A percentile compares a stretch with the other conserved stretches of the same genome.
phyloP scores from a whole-genome alignment of 1,140 invertebrate species.

The Eulimnadia texana region DNA sequence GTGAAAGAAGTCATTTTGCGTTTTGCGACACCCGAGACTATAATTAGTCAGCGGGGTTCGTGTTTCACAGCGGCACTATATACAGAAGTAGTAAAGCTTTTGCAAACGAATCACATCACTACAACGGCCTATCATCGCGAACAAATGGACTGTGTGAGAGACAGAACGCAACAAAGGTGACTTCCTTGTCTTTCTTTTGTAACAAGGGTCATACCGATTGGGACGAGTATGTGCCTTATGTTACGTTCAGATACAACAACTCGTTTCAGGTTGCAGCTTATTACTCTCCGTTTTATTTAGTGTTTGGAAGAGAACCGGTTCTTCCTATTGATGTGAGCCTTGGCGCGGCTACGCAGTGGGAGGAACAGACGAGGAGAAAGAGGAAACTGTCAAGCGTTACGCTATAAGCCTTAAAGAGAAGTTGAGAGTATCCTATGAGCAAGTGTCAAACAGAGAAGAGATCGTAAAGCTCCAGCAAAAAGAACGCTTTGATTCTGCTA shows the following conservation, averaged over 20 bases:
- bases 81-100: conserved; percentile 17
- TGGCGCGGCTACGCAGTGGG: not conserved
- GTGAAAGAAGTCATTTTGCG: conserved; percentile 20
- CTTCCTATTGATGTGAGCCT: conserved; percentile 18
- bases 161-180: conserved; percentile 20
- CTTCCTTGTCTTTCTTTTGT: conserved; percentile 23
- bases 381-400: not conserved
- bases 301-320: conserved; percentile 22
- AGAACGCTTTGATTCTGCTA: not conserved
- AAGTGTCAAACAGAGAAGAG: not conserved
- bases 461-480: not conserved
- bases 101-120: conserved; percentile 19
- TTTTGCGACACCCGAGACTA: not conserved
- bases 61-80: conserved; percentile 15
- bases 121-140: conserved; percentile 22
- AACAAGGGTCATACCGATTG: conserved; percentile 23
- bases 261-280: conserved; percentile 19
- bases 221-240: conserved; percentile 23
- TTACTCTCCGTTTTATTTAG: conserved; percentile 21
- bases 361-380: not conserved
- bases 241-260: conserved; percentile 25
- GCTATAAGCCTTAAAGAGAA: not conserved
- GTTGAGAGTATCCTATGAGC: not conserved
- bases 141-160: conserved; percentile 23
- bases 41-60: not conserved